A percentile compares a stretch with the other conserved stretches of the same genome.
Conservation (phyloP, 2,797 vertebrate species). For the Chelidonichthys spinosus region DNA sequence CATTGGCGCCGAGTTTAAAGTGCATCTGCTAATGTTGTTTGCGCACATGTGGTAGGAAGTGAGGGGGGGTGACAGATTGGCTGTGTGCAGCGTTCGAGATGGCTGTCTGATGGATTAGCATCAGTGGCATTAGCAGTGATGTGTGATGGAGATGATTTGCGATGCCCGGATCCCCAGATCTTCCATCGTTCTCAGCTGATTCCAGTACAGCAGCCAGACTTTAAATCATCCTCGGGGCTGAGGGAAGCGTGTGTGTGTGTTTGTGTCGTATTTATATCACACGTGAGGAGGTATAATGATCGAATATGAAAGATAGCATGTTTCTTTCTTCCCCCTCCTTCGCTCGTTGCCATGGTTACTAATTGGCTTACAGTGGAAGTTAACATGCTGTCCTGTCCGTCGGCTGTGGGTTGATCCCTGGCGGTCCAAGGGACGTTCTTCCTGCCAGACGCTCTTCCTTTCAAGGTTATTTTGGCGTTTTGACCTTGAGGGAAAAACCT, state of each 20-base stretch:
- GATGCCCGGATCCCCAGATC: slow-evolving; percentile 58
- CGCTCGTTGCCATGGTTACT: slow-evolving; percentile 67
- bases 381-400: slow-evolving; percentile 49
- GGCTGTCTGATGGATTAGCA: slow-evolving; percentile 69
- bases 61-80: slow-evolving; percentile 45
- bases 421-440: slow-evolving; percentile 13
- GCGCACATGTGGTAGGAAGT: slow-evolving; percentile 27
- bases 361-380: slow-evolving; percentile 63
- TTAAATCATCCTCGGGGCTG: slow-evolving; percentile 40
- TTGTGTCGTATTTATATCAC: slow-evolving; percentile 19
- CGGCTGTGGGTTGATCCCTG: slow-evolving; percentile 42
- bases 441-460: slow-evolving; percentile 44
- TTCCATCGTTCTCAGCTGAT: slow-evolving; percentile 57
- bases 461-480: slow-evolving; percentile 68
- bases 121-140: slow-evolving; percentile 61
- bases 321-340: not conserved
- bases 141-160: slow-evolving; percentile 72
- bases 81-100: slow-evolving; percentile 57
- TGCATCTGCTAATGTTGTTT: slow-evolving; percentile 5
- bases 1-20: slow-evolving; percentile 1
- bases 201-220: slow-evolving; percentile 46
- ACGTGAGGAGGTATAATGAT: slow-evolving; percentile 9
- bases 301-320: slow-evolving; percentile 20
- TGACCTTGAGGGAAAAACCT: slow-evolving; percentile 70
- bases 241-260: slow-evolving; percentile 1